These are phyloP conservation scores for Halichoerus grypus DNA, from an alignment of 2,113 vertebrate genomes.

Conservation along the genomic window DNA sequence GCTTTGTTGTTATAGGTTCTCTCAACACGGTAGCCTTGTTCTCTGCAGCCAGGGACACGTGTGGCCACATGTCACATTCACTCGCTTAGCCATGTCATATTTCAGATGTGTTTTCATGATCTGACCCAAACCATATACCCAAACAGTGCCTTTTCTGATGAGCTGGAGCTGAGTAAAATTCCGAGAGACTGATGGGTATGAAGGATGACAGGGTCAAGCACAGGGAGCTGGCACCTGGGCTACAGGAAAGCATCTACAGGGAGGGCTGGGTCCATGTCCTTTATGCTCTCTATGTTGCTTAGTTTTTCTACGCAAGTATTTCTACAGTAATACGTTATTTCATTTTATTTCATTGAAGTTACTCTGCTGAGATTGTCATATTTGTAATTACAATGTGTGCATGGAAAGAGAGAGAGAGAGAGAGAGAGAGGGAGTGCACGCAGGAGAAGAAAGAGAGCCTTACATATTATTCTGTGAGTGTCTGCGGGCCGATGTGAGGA, in stretches of 20 bases:
- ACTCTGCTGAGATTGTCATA: not conserved
- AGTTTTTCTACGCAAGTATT: not conserved
- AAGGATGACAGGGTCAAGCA: not conserved
- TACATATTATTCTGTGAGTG: not conserved
- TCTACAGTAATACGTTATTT: not conserved
- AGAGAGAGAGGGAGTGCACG: not conserved
- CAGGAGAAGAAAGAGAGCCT: not conserved
- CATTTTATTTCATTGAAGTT: not conserved
- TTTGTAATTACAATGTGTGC: not conserved
- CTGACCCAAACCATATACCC: not conserved
- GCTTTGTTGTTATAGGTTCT: not conserved
- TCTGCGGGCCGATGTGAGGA: not conserved
- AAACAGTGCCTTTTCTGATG: too few relatives aligned
- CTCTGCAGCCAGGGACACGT: not conserved
- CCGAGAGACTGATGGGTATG: not conserved
- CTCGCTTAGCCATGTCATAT: not conserved
- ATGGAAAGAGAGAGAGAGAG: not conserved
- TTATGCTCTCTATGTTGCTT: not conserved
- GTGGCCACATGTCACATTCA: not conserved
- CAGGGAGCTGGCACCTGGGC: too few relatives aligned
- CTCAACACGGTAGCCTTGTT: not conserved
- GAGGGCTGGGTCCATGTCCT: rapidly evolving
- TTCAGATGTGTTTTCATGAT: not conserved
- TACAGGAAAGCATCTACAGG: rapidly evolving
- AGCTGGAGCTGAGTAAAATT: not conserved